Base-by-base conservation (phyloP, 2,888 invertebrate species). In the Cacoxenus indagator region DNA sequence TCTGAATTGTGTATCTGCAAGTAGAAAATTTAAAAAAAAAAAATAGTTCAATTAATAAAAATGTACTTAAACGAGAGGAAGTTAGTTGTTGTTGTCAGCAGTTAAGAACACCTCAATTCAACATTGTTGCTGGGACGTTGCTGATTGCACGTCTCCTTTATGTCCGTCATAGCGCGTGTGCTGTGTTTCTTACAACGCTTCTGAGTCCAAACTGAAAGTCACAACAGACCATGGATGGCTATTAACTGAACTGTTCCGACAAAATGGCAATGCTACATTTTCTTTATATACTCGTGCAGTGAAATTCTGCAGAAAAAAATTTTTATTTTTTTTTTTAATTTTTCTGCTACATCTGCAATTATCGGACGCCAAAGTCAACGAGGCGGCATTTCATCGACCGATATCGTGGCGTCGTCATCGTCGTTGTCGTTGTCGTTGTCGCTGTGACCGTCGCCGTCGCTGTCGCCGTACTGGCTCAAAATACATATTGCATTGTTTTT, bases 1-100 rank as follows among this genome's bases (percentile, higher is more conserved):
- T 85, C 68, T 84, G 83, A 55, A 87, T 87, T 77, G 84, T 86
- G 71, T 86, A 85, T 75, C 87, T 88, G 69, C 11, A 84, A 73
- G 9, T 51, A n/a, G 51, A 46, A 43, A 22, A 22, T 4, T 26
- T 37, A 37, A 24, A 24, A 4, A 29, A 24, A 2, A 48, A 67
- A 45, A 59, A 45, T 65, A 14, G n/a, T n/a, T n/a, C n/a, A n/a
- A n/a, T n/a, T n/a, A n/a, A n/a, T n/a, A n/a, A n/a, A n/a, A n/a
- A n/a, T n/a, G n/a, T n/a, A n/a, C n/a, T n/a, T n/a, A n/a, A n/a
- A n/a, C n/a, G n/a, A n/a, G n/a, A n/a, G n/a, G n/a, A n/a, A n/a
- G n/a, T n/a, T n/a, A n/a, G n/a, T n/a, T n/a, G n/a, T n/a, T n/a
- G n/a, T n/a, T n/a, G n/a, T n/a, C n/a, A n/a, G n/a, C n/a, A n/a